A percentile compares a stretch with the other conserved stretches of the same genome.
Evolutionary conservation across 2,113 vertebrate species (phyloP).

Genomic region (Alethe diademata): DNA sequence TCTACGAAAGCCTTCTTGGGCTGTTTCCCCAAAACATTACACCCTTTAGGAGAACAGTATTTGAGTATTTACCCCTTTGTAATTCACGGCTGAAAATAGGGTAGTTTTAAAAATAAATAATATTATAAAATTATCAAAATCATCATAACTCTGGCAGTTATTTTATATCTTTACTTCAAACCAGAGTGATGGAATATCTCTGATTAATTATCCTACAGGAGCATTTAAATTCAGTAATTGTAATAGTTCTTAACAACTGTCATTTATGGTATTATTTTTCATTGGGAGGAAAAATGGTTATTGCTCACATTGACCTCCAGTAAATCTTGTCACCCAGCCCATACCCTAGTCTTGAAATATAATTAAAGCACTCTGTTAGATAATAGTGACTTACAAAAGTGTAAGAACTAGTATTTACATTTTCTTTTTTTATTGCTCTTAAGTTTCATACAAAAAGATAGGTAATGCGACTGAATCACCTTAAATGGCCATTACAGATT

Average conservation of each 20-base stretch:
- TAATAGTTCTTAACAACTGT: conserved; percentile 65
- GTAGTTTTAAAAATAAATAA: neutral
- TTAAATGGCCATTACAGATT: conserved; percentile 48
- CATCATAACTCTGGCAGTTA: neutral
- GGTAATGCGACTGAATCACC: conserved; percentile 42
- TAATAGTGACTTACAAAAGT: conserved; percentile 50
- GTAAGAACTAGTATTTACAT: conserved; percentile 45
- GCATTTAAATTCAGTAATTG: conserved; percentile 53
- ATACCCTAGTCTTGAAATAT: conserved; percentile 48
- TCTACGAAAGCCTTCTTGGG: neutral
- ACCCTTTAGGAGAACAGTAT: neutral
- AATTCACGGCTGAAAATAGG: neutral
- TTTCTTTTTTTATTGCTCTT: conserved; percentile 53
- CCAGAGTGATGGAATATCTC: conserved; percentile 36
- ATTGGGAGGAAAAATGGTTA: conserved; percentile 67
- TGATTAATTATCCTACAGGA: conserved; percentile 45
- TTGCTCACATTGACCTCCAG: conserved; percentile 65
- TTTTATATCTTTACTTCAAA: conserved; percentile 1
- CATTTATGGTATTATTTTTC: conserved; percentile 59
- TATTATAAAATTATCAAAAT: neutral
- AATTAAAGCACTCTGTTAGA: conserved; percentile 71
- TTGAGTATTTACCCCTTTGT: neutral
- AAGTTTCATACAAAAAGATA: conserved; percentile 53
- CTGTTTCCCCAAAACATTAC: neutral
- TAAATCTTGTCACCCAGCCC: conserved; percentile 49